Evolutionary conservation across 53 echinoderm and acorn worm species (phyloP).

Genomic region (Paracentrotus lividus): DNA sequence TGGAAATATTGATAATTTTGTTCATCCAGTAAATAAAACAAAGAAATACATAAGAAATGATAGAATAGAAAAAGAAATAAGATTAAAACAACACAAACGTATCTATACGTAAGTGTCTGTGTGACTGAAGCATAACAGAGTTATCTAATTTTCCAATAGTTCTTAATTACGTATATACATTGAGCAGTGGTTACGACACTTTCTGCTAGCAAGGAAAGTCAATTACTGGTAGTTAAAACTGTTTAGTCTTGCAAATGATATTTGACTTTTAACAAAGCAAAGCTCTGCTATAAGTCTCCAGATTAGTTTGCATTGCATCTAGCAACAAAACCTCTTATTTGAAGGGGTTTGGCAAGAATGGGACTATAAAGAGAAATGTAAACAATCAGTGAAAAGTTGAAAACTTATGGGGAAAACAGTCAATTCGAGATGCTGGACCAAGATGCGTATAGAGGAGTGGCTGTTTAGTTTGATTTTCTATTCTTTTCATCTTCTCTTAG

Average conservation of each 20-base stretch:
- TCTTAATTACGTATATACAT: too few relatives aligned
- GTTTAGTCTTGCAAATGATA: conserved; percentile 40
- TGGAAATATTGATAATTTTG: too few relatives aligned
- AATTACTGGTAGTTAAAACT: background rate
- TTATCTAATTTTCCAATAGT: too few relatives aligned
- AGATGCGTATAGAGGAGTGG: conserved; percentile 45
- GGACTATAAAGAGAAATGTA: background rate
- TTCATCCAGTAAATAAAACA: too few relatives aligned
- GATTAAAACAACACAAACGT: too few relatives aligned
- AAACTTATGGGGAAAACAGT: background rate
- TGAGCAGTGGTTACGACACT: too few relatives aligned
- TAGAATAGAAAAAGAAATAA: too few relatives aligned
- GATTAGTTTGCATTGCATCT: background rate
- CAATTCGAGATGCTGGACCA: background rate
- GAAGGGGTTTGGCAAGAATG: conserved; percentile 15
- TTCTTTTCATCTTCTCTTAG: background rate
- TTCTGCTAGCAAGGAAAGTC: background rate
- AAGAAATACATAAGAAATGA: too few relatives aligned
- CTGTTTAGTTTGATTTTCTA: conserved; percentile 14
- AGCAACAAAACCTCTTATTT: background rate
- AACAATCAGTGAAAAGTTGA: background rate
- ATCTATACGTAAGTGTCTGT: too few relatives aligned
- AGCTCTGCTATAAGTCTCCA: conserved; percentile 6
- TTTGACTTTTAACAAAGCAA: conserved; percentile 39
- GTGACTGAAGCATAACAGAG: too few relatives aligned